Percentiles rank a stretch among this genome's conserved stretches.
These are phyloP conservation scores for Epistrophe eligans DNA, from an alignment of 2,888 invertebrate genomes.

Conservation along the genomic window DNA sequence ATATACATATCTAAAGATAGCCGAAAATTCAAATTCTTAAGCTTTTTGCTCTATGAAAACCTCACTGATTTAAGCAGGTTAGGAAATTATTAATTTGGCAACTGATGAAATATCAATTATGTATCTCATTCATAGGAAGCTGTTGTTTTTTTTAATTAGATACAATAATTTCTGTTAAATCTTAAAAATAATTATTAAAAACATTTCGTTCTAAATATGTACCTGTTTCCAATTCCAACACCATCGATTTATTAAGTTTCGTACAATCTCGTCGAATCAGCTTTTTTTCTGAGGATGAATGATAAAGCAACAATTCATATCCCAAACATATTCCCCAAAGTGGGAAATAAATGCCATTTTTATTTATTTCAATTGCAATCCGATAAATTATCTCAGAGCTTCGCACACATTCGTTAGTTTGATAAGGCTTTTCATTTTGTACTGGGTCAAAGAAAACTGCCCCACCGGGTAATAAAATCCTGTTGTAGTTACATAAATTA, in stretches of 20 bases:
- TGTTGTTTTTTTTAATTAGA: too few species aligned
- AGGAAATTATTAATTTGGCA: too few species aligned
- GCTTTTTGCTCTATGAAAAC: too few species aligned
- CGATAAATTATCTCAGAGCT: constrained; percentile 87
- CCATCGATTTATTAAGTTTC: constrained; percentile 86
- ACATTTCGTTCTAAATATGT: too few species aligned
- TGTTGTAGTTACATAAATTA: constrained; percentile 79
- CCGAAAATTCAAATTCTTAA: too few species aligned
- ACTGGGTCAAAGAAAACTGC: constrained; percentile 87
- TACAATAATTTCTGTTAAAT: constrained; percentile 80
- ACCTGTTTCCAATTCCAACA: constrained; percentile 88
- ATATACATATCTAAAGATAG: too few species aligned
- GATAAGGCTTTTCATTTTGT: constrained; percentile 75
- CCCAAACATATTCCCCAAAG: constrained; percentile 95
- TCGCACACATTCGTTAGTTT: constrained; percentile 86
- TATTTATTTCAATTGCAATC: constrained; percentile 88
- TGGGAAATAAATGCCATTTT: constrained; percentile 90
- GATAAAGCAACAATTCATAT: constrained; percentile 90
- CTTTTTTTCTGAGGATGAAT: constrained; percentile 85
- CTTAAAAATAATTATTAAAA: constrained; percentile 78
- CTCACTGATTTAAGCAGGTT: too few species aligned
- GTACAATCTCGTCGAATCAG: constrained; percentile 87
- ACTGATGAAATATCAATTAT: too few species aligned
- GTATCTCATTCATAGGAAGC: too few species aligned
- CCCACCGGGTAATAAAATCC: constrained; percentile 93